Conservation (phyloP, 1,140 invertebrate species). For the Orius laevigatus region DNA sequence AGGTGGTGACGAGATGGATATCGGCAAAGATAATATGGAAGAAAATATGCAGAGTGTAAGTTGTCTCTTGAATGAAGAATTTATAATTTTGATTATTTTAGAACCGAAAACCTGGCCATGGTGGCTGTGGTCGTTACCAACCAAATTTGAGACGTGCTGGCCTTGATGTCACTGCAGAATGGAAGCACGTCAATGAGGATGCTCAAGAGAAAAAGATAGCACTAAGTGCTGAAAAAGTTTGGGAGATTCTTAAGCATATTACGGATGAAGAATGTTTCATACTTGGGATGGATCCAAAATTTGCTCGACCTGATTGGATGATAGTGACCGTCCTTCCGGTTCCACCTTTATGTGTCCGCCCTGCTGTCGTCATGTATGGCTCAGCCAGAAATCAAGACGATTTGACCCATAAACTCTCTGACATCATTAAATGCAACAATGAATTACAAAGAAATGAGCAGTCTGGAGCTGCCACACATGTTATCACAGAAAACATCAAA, state of each 20-base stretch:
- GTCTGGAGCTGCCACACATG: slow-evolving; percentile 88
- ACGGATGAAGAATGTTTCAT: slow-evolving; percentile 94
- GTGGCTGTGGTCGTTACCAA: slow-evolving; percentile 95
- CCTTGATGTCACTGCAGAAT: slow-evolving; percentile 86
- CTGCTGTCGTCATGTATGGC: slow-evolving; percentile 98
- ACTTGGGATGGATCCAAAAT: slow-evolving; percentile 90
- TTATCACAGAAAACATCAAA: slow-evolving; percentile 91
- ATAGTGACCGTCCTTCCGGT: slow-evolving; percentile 93
- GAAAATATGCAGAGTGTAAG: slow-evolving; percentile 2
- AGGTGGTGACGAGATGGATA: slow-evolving; percentile 94
- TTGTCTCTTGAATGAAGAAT: not conserved
- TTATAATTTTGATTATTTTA: slow-evolving; percentile 6
- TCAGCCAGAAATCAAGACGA: slow-evolving; percentile 97
- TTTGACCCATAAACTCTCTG: slow-evolving; percentile 95
- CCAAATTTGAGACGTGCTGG: slow-evolving; percentile 78
- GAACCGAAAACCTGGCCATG: slow-evolving; percentile 64
- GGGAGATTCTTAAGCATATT: slow-evolving; percentile 94
- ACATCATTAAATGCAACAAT: slow-evolving; percentile 98
- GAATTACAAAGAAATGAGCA: slow-evolving; percentile 90
- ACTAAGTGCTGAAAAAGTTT: slow-evolving; percentile 85
- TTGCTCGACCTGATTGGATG: slow-evolving; percentile 98
- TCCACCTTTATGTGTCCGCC: slow-evolving; percentile 80
- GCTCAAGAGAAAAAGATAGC: slow-evolving; percentile 89
- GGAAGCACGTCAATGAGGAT: slow-evolving; percentile 98
- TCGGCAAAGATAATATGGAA: slow-evolving; percentile 47